These are phyloP conservation scores for Callosobruchus maculatus DNA, from an alignment of 2,888 invertebrate genomes.

Conservation along the genomic window DNA sequence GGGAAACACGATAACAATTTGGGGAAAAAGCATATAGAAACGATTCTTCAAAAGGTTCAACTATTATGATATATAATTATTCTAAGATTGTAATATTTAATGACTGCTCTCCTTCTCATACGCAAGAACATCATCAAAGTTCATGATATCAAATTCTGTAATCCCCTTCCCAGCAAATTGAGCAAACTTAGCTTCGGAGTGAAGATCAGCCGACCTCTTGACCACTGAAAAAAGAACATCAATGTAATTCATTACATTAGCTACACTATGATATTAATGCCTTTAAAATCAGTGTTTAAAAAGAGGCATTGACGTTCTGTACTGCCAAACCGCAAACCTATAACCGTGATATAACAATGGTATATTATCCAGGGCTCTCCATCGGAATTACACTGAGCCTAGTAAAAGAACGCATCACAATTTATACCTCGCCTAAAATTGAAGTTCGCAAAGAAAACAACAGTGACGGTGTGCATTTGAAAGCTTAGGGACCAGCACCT, in stretches of 20 bases:
- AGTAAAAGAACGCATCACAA: no score
- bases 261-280: neutral
- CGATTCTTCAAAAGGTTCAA: neutral
- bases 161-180: constrained; percentile 75
- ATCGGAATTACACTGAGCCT: no score
- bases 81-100: constrained; percentile 13
- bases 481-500: no score
- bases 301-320: no score
- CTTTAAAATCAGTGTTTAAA: no score
- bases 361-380: no score
- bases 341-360: no score
- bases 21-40: neutral
- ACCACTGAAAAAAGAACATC: constrained; percentile 37
- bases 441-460: no score
- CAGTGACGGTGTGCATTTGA: no score
- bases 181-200: constrained; percentile 61
- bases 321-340: no score
- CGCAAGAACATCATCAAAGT: constrained; percentile 60
- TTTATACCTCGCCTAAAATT: no score
- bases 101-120: constrained; percentile 46
- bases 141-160: constrained; percentile 69
- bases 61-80: constrained; percentile 11
- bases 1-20: neutral
- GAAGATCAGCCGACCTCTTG: constrained; percentile 45
- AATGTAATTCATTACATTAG: neutral